Evolutionary conservation across 2,888 invertebrate genomes (phyloP), one percentile per base, ranked within the genome.

Genomic region (Melinopterus prodromus): DNA sequence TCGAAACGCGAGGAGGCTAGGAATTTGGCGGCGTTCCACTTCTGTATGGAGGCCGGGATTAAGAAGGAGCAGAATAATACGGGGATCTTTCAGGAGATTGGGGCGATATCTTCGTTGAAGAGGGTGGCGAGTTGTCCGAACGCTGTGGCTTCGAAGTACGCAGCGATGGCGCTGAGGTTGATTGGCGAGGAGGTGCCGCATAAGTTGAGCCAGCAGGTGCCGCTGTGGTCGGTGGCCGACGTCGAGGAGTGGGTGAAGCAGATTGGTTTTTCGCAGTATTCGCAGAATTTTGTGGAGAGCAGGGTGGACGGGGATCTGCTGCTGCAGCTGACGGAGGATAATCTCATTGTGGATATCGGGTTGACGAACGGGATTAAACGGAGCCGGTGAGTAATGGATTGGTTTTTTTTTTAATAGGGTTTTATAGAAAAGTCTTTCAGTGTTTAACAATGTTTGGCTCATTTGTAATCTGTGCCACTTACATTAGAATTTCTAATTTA

Each of bases 11-110:
- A 98, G 87, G 99, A 99, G 90, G 99, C 99, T 0, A 93, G 98
- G 86, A 98, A 98, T 88, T 90, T 99, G 85, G 99, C 99, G 4
- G 98, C 99, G 69, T 99, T 99, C 89, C 99, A 99, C 88, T 96
- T 99, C 89, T 98, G 98, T 87, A 98, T 99, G 98, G 99, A 99
- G 90, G 99, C 99, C 12, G 97, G 97, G 69, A 99, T 99, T 79
- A 99, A 99, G 89, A 96, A 98, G 86, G 95, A 95, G 85, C 97
- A 97, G 89, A 96, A 96, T 5, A 96, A 97, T 83, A 96, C 97
- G 0, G 94, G 95, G 88, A 95, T 98, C 86, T 98, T 99, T 88
- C 92, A 94, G 81, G 97, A 98, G 89, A 99, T 99, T 84, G 97
- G 97, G 78, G 99, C 98, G 0, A 95, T 99, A 82, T 97, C 98